Evolutionary conservation across 2,797 vertebrate species (phyloP).

Genomic region (Danio albolineatus): DNA sequence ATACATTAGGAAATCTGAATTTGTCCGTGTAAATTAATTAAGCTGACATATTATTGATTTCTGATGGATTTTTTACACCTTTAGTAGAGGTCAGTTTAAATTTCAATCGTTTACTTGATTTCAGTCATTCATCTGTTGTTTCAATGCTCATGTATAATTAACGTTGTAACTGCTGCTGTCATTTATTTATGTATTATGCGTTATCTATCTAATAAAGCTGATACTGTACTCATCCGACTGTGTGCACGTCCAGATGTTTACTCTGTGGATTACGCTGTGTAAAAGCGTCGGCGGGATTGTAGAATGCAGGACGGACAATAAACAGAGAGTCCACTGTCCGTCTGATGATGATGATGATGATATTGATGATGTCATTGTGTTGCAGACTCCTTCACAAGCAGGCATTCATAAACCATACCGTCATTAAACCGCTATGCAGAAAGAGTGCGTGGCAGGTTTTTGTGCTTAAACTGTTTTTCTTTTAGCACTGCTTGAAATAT

Average conservation of each 20-base stretch:
- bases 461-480: neutral
- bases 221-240: neutral
- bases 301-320: constrained; percentile 25
- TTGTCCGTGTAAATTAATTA: too few species aligned
- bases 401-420: constrained; percentile 10
- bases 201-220: constrained; percentile 25
- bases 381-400: constrained; percentile 32
- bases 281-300: constrained; percentile 2
- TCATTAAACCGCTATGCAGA: neutral
- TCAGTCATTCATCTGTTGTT: neutral
- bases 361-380: constrained; percentile 37
- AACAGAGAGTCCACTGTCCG: constrained; percentile 27
- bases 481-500: too few species aligned
- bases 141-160: neutral
- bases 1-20: neutral
- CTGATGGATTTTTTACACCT: neutral
- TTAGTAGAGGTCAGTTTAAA: neutral
- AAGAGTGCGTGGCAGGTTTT: neutral
- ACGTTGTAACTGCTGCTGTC: neutral
- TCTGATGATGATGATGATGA: too few species aligned
- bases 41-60: too few species aligned
- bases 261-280: constrained; percentile 63
- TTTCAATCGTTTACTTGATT: neutral
- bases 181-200: constrained; percentile 19
- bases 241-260: constrained; percentile 27